Conservation (phyloP, 2,113 vertebrate species). For the Eurystomus gularis region DNA sequence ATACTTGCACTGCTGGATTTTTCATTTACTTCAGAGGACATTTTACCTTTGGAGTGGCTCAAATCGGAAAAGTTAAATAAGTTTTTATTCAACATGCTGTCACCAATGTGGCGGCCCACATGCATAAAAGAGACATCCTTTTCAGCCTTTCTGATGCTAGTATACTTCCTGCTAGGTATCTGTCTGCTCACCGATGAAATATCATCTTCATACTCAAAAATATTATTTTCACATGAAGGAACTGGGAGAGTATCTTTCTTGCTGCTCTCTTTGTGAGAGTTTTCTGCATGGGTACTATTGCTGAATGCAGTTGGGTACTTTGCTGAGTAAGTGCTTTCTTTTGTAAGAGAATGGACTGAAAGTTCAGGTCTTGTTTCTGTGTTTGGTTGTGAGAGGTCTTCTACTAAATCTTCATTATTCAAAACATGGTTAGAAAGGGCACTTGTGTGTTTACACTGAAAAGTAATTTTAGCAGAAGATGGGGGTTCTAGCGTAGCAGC, state of each 20-base stretch:
- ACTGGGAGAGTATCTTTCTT: conserved; percentile 81
- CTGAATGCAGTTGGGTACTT: conserved; percentile 87
- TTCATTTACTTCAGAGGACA: conserved; percentile 79
- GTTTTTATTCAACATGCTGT: conserved; percentile 79
- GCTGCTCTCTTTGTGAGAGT: conserved; percentile 78
- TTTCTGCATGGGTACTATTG: conserved; percentile 80
- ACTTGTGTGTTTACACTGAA: conserved; percentile 91
- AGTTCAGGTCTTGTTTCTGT: conserved; percentile 83
- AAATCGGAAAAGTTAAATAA: conserved; percentile 86
- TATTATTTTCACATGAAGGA: conserved; percentile 83
- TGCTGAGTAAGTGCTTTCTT: conserved; percentile 88
- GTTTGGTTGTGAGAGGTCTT: conserved; percentile 85
- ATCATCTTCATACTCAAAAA: conserved; percentile 83
- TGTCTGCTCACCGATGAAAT: conserved; percentile 85
- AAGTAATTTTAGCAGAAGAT: conserved; percentile 87
- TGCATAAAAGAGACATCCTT: conserved; percentile 81
- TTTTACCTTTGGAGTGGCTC: conserved; percentile 83
- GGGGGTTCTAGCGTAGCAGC: conserved; percentile 85
- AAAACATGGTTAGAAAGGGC: conserved; percentile 84
- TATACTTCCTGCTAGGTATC: conserved; percentile 84
- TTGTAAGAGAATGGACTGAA: conserved; percentile 84
- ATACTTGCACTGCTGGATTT: conserved; percentile 77
- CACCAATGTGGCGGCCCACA: conserved; percentile 71
- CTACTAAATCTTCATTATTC: conserved; percentile 84
- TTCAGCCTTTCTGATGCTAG: conserved; percentile 87